Evolutionary conservation across 2,888 invertebrate species (phyloP).

Genomic region (Magallana nippona): DNA sequence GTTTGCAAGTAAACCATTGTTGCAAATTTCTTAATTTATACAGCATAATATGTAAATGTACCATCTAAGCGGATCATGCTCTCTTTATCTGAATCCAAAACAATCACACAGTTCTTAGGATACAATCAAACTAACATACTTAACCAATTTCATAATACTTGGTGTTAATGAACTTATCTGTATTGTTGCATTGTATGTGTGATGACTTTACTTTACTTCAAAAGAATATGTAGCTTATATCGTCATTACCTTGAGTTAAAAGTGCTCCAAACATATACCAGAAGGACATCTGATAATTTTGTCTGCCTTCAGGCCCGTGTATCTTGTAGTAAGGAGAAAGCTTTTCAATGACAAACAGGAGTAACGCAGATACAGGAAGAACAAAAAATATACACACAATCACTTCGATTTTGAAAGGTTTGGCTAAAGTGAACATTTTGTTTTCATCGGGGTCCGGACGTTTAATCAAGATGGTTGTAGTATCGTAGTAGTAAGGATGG

Average conservation of each 20-base stretch:
- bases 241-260: constrained; percentile 58
- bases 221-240: too few species aligned
- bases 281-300: constrained; percentile 76
- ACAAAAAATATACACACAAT: constrained; percentile 44
- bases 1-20: too few species aligned
- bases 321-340: constrained; percentile 61
- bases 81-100: too few species aligned
- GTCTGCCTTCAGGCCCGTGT: constrained; percentile 33
- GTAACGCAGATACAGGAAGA: constrained; percentile 57
- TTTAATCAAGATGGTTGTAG: constrained; percentile 61
- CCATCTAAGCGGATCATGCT: too few species aligned
- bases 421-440: constrained; percentile 60
- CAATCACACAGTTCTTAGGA: too few species aligned
- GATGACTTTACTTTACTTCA: too few species aligned
- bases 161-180: too few species aligned
- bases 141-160: too few species aligned
- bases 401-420: constrained; percentile 60
- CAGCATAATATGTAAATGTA: too few species aligned
- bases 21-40: too few species aligned
- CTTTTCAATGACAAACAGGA: constrained; percentile 64
- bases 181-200: too few species aligned
- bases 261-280: constrained; percentile 64
- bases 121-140: too few species aligned
- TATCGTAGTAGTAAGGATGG: constrained; percentile 84
- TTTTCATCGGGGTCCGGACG: constrained; percentile 61